These are phyloP conservation scores for Liposcelis brunnea DNA, from an alignment of 2,888 invertebrate genomes.

Conservation along the genomic window DNA sequence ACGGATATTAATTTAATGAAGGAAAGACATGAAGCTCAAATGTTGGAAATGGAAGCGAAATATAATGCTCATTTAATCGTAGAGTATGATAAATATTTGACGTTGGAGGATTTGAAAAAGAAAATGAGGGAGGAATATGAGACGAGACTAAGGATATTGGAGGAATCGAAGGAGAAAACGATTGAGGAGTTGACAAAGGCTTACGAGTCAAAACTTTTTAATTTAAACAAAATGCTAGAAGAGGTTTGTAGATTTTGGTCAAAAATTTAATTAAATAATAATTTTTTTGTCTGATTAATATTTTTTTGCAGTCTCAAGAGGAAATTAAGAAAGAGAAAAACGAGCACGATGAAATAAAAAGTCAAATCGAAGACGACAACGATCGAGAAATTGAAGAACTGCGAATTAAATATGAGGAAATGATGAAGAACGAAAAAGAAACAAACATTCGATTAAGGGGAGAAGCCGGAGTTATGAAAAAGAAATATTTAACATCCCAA, in stretches of 20 bases:
- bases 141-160: constrained; percentile 38
- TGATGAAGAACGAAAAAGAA: constrained; percentile 55
- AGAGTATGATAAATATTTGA: constrained; percentile 77
- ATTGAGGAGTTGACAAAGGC: constrained; percentile 30
- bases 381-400: constrained; percentile 68
- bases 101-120: constrained; percentile 48
- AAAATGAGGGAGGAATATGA: constrained; percentile 51
- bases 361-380: constrained; percentile 68
- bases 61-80: constrained; percentile 71
- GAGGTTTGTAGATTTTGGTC: too few species aligned
- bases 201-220: constrained; percentile 12
- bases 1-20: constrained; percentile 56
- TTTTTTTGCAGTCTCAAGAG: constrained; percentile 47
- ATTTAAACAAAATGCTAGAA: constrained; percentile 15
- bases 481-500: constrained; percentile 49
- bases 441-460: constrained; percentile 61
- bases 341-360: constrained; percentile 58
- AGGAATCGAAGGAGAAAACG: constrained; percentile 36
- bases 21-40: constrained; percentile 44
- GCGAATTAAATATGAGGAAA: constrained; percentile 50
- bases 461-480: constrained; percentile 70
- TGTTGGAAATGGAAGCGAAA: constrained; percentile 51
- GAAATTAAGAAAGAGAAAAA: constrained; percentile 43
- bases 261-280: too few species aligned
- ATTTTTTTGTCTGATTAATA: too few species aligned